Percentiles rank a stretch among this genome's conserved stretches.
Conservation (phyloP, 2,113 vertebrate species). For the Procavia capensis region DNA sequence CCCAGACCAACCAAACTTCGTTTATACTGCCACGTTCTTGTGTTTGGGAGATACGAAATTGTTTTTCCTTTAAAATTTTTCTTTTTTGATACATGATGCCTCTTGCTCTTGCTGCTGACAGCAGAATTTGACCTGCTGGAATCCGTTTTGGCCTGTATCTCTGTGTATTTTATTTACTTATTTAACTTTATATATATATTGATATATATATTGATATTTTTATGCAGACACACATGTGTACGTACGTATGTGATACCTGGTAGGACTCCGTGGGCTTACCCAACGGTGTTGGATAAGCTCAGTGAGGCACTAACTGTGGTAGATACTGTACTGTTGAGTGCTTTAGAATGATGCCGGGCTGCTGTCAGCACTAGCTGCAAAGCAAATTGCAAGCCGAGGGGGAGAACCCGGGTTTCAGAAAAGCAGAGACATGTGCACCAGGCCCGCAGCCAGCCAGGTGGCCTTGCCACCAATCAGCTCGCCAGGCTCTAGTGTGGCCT, state of each 20-base stretch:
- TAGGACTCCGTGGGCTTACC: conserved; percentile 96
- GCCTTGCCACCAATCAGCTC: neutral
- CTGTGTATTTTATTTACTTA: conserved; percentile 90
- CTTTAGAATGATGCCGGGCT: conserved; percentile 92
- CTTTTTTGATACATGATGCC: conserved; percentile 85
- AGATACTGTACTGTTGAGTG: conserved; percentile 91
- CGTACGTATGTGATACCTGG: conserved; percentile 78
- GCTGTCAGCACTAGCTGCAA: conserved; percentile 98
- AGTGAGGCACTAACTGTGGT: conserved; percentile 92
- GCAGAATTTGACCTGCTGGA: conserved; percentile 90
- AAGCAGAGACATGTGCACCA: conserved; percentile 85
- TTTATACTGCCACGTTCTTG: conserved; percentile 89
- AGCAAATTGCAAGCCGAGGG: conserved; percentile 94
- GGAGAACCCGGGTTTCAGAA: conserved; percentile 95
- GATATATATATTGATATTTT: neutral
- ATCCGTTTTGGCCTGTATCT: conserved; percentile 97
- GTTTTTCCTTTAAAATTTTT: conserved; percentile 78
- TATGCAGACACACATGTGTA: conserved; percentile 73
- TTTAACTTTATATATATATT: conserved; percentile 82
- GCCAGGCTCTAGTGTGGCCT: neutral
- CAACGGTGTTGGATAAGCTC: conserved; percentile 97
- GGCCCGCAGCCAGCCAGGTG: conserved; percentile 3
- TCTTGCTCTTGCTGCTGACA: conserved; percentile 90
- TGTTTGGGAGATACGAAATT: conserved; percentile 88
- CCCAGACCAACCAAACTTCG: conserved; percentile 89